Percentiles rank a stretch among this genome's conserved stretches.
phyloP scores from a whole-genome alignment of 2,113 vertebrate genomes.

The Erythrocercus mccallii region DNA sequence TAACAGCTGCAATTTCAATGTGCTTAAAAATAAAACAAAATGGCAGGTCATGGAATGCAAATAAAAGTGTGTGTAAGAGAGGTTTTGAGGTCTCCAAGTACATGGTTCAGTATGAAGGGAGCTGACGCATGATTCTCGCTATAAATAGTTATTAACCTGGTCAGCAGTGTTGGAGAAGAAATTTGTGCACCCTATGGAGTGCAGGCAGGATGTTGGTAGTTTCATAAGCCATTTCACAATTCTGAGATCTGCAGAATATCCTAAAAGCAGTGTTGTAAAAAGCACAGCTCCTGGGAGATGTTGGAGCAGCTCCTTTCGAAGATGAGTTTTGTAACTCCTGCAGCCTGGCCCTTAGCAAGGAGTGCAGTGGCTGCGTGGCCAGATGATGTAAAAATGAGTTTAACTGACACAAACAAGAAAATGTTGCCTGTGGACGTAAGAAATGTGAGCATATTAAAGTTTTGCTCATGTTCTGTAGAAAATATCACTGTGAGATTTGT shows the following conservation, averaged over 20 bases:
- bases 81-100: background rate
- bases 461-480: background rate
- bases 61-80: background rate
- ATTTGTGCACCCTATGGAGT: background rate
- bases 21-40: background rate
- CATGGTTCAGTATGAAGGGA: background rate
- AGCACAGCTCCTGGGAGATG: background rate
- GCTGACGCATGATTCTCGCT: background rate
- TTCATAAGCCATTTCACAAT: constrained; percentile 22
- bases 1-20: background rate
- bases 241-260: background rate
- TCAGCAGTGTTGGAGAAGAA: background rate
- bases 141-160: constrained; percentile 5
- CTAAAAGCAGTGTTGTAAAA: constrained; percentile 16
- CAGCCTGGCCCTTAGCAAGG: background rate
- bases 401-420: background rate
- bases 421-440: background rate
- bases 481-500: constrained; percentile 13
- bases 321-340: background rate
- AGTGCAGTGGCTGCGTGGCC: background rate
- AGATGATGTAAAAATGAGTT: background rate
- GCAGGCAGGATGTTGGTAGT: background rate
- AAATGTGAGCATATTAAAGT: background rate
- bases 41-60: background rate
- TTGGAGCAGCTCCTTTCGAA: background rate